These are phyloP conservation scores for Campylomormyrus tamandua DNA, from an alignment of 2,113 vertebrate genomes.

Conservation along the genomic window DNA sequence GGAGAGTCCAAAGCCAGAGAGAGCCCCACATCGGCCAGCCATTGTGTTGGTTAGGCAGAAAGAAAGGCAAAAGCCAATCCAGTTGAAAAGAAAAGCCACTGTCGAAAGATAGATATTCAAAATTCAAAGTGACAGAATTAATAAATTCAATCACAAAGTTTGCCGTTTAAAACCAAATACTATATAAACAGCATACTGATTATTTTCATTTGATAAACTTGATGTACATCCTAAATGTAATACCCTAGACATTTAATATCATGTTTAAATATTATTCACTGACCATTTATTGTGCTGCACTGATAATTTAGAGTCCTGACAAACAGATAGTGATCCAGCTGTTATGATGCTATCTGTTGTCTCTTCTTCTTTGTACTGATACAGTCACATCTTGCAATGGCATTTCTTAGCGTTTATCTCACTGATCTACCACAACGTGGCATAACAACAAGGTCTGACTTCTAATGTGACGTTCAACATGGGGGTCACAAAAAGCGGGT, in stretches of 20 bases:
- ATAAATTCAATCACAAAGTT: neutral
- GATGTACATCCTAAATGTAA: neutral
- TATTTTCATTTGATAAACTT: neutral
- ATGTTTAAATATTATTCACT: neutral
- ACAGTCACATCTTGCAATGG: neutral
- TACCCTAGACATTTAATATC: neutral
- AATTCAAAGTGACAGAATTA: neutral
- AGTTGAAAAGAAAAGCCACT: slow-evolving; percentile 99
- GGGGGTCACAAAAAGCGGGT: neutral
- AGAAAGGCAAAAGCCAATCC: slow-evolving; percentile 97
- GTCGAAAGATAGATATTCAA: slow-evolving; percentile 5
- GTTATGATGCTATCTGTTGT: neutral
- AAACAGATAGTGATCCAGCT: neutral
- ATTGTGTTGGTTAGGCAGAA: slow-evolving; percentile 99
- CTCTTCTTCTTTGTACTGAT: neutral
- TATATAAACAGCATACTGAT: neutral
- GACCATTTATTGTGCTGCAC: neutral
- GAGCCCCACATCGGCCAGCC: slow-evolving; percentile 91
- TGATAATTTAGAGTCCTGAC: neutral
- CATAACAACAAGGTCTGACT: neutral
- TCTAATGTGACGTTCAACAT: neutral
- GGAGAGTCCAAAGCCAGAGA: slow-evolving; percentile 94
- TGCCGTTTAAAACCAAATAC: neutral
- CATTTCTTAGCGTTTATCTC: neutral
- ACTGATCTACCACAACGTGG: neutral